These are phyloP conservation scores for Hedya salicella DNA, from an alignment of 2,888 invertebrate species.

Conservation along the genomic window DNA sequence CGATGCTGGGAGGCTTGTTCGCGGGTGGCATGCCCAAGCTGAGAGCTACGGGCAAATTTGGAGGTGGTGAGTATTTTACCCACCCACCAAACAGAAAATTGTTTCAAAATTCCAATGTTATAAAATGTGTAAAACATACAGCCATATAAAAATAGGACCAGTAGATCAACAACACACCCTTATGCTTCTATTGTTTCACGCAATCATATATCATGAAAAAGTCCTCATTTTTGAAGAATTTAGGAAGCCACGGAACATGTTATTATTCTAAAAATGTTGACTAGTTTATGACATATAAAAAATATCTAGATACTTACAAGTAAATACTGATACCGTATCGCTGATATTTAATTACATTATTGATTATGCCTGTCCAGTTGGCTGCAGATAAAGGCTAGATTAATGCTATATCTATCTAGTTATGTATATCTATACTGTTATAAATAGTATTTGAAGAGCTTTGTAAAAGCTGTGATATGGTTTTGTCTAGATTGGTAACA, in stretches of 20 bases:
- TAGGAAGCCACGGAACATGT: too few relatives aligned
- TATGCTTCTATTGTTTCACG: too few relatives aligned
- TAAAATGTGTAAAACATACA: too few relatives aligned
- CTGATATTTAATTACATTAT: conserved; percentile 35
- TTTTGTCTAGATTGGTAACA: too few relatives aligned
- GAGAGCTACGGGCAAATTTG: conserved; percentile 87
- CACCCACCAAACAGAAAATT: too few relatives aligned
- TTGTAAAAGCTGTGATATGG: background rate
- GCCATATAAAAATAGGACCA: too few relatives aligned
- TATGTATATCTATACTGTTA: background rate
- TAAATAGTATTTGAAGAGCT: background rate
- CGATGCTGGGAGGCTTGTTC: conserved; percentile 89
- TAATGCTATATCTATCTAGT: conserved; percentile 8
- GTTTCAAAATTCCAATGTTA: too few relatives aligned
- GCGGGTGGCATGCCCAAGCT: conserved; percentile 93
- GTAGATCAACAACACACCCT: too few relatives aligned
- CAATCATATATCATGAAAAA: too few relatives aligned
- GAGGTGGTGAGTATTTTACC: conserved; percentile 58
- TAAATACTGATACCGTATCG: conserved; percentile 28
- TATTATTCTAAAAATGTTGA: background rate
- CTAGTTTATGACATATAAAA: background rate
- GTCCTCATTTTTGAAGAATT: too few relatives aligned
- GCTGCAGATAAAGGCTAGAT: conserved; percentile 17
- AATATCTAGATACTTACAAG: conserved; percentile 12
- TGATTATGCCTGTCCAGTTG: conserved; percentile 20